Evolutionary conservation across 2,888 invertebrate species (phyloP), one percentile per base, ranked within the genome.

Genomic region (Mellilla xanthometata): DNA sequence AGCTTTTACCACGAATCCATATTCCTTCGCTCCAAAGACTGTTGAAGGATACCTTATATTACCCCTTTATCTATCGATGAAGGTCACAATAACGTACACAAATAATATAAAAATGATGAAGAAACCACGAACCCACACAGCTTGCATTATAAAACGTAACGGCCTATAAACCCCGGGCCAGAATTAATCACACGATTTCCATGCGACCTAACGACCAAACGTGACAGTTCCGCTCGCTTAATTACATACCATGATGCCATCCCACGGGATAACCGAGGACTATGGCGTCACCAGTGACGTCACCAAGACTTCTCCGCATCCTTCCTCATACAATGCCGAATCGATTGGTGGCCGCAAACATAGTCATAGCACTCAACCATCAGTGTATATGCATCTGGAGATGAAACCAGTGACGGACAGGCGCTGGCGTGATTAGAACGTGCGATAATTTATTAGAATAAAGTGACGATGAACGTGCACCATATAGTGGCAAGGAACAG

Each of bases 211-310:
- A 52, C 41, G 38, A 35, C 47, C 34, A 23, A 32, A 49, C 49
- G 41, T 48, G 47, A 48, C 47, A 39, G 41, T 46, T 60, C 63
- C 60, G 53, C 53, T 45, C 40, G 39, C 54, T 49, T 65, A 63
- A 71, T 65, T 60, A 65, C 58, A 60, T 59, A 60, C 62, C 62
- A 64, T 68, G 71, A 70, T 63, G 69, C 65, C 59, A 59, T 65
- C 65, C 58, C 52, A 43, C 50, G 58, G 68, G 41, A 30, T 33
- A 38, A 65, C 62, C 49, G 51, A 57, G 61, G 72, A 78, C 81
- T 79, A 77, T 86, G 85, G 86, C 82, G 83, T 81, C 87, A 85
- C 51, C 61, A 52, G 53, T 87, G 88, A 87, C 87, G 85, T 88
- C 87, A 85, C 52, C 63, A 56, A 62, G 63, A 65, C 75, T 73